Percentiles rank a stretch among this genome's conserved stretches.
Evolutionary conservation across 1,140 invertebrate genomes (phyloP).

Genomic region (Drosophila biarmipes): DNA sequence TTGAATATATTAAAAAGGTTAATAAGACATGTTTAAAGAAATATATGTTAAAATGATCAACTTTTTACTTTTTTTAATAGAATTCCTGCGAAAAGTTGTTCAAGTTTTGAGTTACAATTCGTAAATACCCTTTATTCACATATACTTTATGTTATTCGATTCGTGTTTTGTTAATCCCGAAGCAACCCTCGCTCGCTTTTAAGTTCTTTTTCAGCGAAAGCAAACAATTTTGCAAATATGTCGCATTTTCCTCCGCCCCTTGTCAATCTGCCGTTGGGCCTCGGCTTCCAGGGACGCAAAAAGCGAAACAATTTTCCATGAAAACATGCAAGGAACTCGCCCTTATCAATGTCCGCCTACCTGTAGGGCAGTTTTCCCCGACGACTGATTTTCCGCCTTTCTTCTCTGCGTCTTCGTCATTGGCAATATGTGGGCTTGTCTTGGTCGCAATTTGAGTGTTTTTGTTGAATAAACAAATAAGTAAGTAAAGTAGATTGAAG

Average conservation of each 20-base stretch:
- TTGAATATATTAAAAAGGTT: too few species aligned
- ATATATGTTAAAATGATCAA: too few species aligned
- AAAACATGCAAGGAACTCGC: slow-evolving; percentile 10
- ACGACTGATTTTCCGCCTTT: slow-evolving; percentile 14
- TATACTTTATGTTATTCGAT: neutral
- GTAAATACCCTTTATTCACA: too few species aligned
- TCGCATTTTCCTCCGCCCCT: neutral
- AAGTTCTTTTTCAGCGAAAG: neutral
- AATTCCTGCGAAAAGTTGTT: too few species aligned
- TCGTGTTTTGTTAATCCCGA: neutral
- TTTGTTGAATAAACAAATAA: slow-evolving; percentile 79
- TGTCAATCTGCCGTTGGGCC: neutral
- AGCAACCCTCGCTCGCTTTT: neutral
- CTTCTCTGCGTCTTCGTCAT: neutral
- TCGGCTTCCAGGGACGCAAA: neutral
- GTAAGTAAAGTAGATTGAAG: slow-evolving; percentile 58
- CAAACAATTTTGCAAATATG: slow-evolving; percentile 6
- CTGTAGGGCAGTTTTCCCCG: slow-evolving; percentile 19
- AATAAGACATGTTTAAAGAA: too few species aligned
- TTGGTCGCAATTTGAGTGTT: slow-evolving; percentile 65
- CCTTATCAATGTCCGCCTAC: slow-evolving; percentile 24
- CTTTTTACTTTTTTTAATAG: too few species aligned
- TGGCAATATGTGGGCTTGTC: slow-evolving; percentile 59
- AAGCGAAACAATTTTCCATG: slow-evolving; percentile 36
- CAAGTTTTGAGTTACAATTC: too few species aligned